phyloP scores from a whole-genome alignment of 2,797 vertebrate genomes.

The Anisognathus igniventris region DNA sequence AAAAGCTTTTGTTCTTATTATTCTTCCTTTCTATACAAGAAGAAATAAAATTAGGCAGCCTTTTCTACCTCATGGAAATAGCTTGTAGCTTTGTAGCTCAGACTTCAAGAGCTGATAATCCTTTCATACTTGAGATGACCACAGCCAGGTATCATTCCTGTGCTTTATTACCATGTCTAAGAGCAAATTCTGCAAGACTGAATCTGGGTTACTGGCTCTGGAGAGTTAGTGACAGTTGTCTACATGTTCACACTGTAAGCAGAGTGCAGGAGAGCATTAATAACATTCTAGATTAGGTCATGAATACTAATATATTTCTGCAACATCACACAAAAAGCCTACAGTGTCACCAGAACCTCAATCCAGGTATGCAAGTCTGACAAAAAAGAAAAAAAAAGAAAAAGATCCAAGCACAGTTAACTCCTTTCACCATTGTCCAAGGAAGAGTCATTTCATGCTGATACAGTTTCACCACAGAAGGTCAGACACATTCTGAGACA shows the following conservation, averaged over 20 bases:
- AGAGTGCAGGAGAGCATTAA: neutral
- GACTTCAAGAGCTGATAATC: neutral
- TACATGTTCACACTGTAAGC: neutral
- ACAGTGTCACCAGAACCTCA: rapidly evolving
- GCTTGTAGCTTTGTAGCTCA: neutral
- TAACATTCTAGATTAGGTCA: neutral
- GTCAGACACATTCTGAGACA: neutral
- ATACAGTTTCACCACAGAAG: neutral
- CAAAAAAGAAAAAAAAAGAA: neutral
- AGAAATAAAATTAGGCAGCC: neutral
- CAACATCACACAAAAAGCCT: neutral
- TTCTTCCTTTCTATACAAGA: neutral
- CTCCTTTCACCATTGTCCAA: neutral
- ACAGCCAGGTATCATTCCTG: neutral
- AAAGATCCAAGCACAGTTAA: neutral
- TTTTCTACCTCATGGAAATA: neutral
- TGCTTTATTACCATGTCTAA: neutral
- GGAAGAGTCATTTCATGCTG: neutral
- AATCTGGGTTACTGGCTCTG: neutral
- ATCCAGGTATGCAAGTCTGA: neutral
- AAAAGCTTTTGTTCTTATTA: neutral
- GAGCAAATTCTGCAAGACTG: neutral
- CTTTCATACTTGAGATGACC: neutral
- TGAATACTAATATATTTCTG: neutral
- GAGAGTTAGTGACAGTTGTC: neutral